Percentiles rank a stretch among this genome's conserved stretches.
Conservation (phyloP, 1,140 invertebrate genomes). For the Anagrus nilaparvatae region DNA sequence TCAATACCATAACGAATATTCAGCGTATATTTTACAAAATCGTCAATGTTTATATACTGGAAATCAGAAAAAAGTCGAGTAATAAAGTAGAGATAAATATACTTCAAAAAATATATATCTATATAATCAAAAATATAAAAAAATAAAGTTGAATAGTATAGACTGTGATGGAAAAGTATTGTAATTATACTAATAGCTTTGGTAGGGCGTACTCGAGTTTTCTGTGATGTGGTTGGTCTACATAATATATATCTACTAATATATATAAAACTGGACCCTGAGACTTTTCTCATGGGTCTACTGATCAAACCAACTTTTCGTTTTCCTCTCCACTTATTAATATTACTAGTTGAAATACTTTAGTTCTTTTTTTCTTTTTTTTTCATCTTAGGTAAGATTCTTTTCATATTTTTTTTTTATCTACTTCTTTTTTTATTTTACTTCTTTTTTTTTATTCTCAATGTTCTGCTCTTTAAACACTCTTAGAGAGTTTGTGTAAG, state of each 20-base stretch:
- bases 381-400: too few relatives aligned
- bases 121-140: too few relatives aligned
- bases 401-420: too few relatives aligned
- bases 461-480: too few relatives aligned
- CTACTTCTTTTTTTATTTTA: too few relatives aligned
- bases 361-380: too few relatives aligned
- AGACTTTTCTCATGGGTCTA: constrained; percentile 19
- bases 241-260: too few relatives aligned
- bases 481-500: too few relatives aligned
- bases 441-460: too few relatives aligned
- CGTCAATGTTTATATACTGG: constrained; percentile 17
- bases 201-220: constrained; percentile 26
- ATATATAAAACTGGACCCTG: constrained; percentile 28
- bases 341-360: too few relatives aligned
- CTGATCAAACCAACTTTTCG: constrained; percentile 42
- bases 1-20: constrained; percentile 38
- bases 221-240: constrained; percentile 38
- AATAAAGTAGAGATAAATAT: background rate
- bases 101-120: too few relatives aligned
- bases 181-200: constrained; percentile 45
- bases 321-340: constrained; percentile 32
- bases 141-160: constrained; percentile 38
- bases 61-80: background rate
- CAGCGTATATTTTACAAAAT: constrained; percentile 26
- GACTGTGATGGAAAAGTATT: constrained; percentile 37